These are phyloP conservation scores for Lerema accius DNA, from an alignment of 1,140 invertebrate species.

Conservation along the genomic window DNA sequence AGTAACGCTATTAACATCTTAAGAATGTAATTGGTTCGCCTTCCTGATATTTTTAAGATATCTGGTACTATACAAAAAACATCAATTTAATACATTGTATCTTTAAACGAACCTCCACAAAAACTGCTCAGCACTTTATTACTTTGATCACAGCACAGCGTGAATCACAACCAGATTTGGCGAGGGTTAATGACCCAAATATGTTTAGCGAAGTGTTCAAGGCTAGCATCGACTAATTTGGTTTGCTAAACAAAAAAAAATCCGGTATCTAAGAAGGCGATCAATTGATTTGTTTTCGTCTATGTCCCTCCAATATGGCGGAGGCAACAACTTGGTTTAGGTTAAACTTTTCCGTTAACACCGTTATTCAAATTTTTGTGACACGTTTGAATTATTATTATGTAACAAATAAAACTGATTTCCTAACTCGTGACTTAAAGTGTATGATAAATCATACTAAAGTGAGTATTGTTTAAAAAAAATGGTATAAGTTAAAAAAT, in stretches of 20 bases:
- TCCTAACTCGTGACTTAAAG: neutral
- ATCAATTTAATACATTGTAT: slow-evolving; percentile 57
- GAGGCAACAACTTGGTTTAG: slow-evolving; percentile 44
- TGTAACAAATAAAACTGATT: no score
- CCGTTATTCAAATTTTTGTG: slow-evolving; percentile 19
- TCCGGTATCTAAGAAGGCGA: slow-evolving; percentile 59
- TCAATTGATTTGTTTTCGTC: slow-evolving; percentile 56
- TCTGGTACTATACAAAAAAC: slow-evolving; percentile 55
- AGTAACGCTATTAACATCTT: neutral
- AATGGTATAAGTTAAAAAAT: no score
- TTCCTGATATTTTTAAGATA: slow-evolving; percentile 60
- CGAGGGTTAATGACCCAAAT: slow-evolving; percentile 79
- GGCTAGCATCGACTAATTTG: slow-evolving; percentile 71
- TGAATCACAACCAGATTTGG: slow-evolving; percentile 81
- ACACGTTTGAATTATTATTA: neutral
- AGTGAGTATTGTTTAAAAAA: no score
- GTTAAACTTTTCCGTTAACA: slow-evolving; percentile 45
- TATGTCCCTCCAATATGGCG: slow-evolving; percentile 38
- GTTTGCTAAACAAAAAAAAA: slow-evolving; percentile 67
- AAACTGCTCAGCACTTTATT: slow-evolving; percentile 77
- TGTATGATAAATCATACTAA: neutral
- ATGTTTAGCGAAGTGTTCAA: slow-evolving; percentile 78
- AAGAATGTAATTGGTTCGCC: slow-evolving; percentile 49
- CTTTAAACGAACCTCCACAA: slow-evolving; percentile 69
- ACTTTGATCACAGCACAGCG: slow-evolving; percentile 71